These are phyloP conservation scores for Nothocercus nigrocapillus DNA, from an alignment of 2,113 vertebrate species.

Conservation along the genomic window DNA sequence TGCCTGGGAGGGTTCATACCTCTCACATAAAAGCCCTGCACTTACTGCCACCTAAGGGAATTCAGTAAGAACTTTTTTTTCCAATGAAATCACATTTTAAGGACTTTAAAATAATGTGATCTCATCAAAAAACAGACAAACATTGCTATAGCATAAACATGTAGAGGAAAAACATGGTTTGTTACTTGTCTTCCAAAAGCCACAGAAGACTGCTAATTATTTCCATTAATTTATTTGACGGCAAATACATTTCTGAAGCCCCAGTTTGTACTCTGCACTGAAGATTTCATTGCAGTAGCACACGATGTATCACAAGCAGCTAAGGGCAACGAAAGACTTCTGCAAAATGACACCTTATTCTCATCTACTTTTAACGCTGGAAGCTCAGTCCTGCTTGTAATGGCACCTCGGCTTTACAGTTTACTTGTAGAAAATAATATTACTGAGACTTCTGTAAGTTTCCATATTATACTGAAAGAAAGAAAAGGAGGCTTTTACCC, in stretches of 20 bases:
- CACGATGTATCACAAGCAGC: neutral
- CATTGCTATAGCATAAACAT: rapidly evolving
- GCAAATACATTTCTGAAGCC: neutral
- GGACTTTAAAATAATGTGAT: neutral
- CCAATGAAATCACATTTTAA: neutral
- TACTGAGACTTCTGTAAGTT: neutral
- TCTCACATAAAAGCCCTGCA: neutral
- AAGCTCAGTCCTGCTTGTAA: neutral
- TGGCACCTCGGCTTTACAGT: neutral
- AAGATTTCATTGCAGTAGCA: neutral
- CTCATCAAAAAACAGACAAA: neutral
- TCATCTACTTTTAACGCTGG: neutral
- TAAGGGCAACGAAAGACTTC: neutral
- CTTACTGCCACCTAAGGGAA: neutral
- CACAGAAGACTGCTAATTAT: neutral
- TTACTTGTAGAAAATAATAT: neutral
- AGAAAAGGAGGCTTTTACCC: neutral
- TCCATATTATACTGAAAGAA: neutral
- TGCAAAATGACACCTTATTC: neutral
- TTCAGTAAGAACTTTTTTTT: neutral
- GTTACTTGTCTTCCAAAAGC: neutral
- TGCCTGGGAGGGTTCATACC: neutral
- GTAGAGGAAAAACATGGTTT: neutral
- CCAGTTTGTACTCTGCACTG: neutral
- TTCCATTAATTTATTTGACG: neutral